Evolutionary conservation across 1,140 invertebrate species (phyloP).

Genomic region (Acromyrmex echinatior): DNA sequence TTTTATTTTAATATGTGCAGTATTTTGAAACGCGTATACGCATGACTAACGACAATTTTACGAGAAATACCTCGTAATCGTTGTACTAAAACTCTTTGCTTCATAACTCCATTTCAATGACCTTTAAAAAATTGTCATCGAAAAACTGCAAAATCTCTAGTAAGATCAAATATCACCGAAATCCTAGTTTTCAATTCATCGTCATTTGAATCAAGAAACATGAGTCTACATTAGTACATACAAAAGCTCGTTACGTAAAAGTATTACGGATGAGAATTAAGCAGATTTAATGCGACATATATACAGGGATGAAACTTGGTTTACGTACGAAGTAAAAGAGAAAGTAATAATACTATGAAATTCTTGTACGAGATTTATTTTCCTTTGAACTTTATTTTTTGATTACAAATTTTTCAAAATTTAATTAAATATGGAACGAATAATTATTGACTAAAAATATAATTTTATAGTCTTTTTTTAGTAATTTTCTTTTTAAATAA

Average conservation of each 20-base stretch:
- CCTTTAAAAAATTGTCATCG: neutral
- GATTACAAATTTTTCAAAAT: neutral
- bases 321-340: neutral
- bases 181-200: constrained; percentile 1
- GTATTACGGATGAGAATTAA: constrained; percentile 50
- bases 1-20: neutral
- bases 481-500: neutral
- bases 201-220: constrained; percentile 10
- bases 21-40: neutral
- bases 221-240: neutral
- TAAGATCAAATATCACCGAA: constrained; percentile 1
- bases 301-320: neutral
- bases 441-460: neutral
- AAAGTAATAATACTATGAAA: constrained; percentile 28
- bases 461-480: neutral
- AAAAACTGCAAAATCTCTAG: neutral
- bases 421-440: neutral
- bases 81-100: neutral
- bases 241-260: constrained; percentile 43
- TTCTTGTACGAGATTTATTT: neutral
- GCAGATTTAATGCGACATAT: constrained; percentile 56
- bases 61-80: neutral
- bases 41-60: neutral
- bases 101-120: constrained; percentile 18
- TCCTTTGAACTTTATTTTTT: constrained; percentile 4